A percentile compares a stretch with the other conserved stretches of the same genome.
These are phyloP conservation scores for Theristicus caerulescens DNA, from an alignment of 2,113 vertebrate species.

Conservation along the genomic window DNA sequence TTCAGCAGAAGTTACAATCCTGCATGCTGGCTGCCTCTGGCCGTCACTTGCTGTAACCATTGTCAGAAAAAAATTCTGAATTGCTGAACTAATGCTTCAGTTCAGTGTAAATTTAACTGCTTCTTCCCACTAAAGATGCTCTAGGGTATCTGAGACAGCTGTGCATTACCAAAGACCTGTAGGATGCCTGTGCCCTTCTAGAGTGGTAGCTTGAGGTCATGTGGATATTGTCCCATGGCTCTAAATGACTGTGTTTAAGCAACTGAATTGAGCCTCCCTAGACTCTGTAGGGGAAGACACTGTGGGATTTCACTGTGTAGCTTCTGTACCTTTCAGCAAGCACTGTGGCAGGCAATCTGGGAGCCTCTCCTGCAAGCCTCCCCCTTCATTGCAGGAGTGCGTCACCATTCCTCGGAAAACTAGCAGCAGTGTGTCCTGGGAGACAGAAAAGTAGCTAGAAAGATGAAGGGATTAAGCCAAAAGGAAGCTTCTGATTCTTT, in stretches of 20 bases:
- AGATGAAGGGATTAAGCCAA: slow-evolving; percentile 6
- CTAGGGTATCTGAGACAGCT: neutral
- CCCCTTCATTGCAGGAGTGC: neutral
- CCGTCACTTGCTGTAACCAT: neutral
- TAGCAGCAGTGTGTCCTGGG: neutral
- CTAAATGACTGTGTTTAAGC: neutral
- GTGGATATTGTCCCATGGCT: neutral
- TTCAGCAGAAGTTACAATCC: neutral
- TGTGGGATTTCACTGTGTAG: rapidly evolving
- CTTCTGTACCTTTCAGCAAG: neutral
- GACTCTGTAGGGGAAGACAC: neutral
- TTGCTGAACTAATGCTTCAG: neutral
- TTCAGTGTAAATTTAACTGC: neutral
- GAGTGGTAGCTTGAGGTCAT: neutral
- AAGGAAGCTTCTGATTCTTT: slow-evolving; percentile 8
- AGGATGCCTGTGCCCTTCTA: neutral
- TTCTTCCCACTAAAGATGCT: neutral
- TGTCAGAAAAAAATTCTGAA: neutral
- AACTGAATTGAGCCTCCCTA: neutral
- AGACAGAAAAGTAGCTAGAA: neutral
- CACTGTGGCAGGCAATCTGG: neutral
- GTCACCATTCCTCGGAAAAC: neutral
- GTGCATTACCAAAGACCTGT: neutral
- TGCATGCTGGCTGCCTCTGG: neutral
- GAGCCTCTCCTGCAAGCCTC: neutral